Evolutionary conservation across 30 jellyfish, hydroid and myxozoan species (phyloP), one percentile per base, ranked within the genome.

Genomic region (Clytia hemisphaerica): DNA sequence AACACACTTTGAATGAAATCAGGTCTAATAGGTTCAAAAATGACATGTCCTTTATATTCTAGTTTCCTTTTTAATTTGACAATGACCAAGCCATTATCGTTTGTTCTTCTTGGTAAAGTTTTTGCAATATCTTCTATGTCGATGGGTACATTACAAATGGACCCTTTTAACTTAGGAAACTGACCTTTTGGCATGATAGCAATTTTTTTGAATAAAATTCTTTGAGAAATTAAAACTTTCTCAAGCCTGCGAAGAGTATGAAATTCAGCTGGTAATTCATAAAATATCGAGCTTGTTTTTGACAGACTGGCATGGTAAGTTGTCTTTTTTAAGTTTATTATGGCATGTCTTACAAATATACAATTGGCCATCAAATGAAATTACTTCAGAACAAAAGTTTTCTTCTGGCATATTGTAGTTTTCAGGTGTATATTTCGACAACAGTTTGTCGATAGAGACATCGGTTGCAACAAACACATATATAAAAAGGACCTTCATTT

Each of bases 11-110:
- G 24, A 28, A 55, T 40, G 15, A 55, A 19, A 28, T 24, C 31
- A 55, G 69, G 69, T 21, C 69, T 24, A 2, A 55, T 40, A 4
- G 69, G 69, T 55, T 55, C 69, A 55, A 55, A 55, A 15, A 19
- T 19, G n/a, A 55, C 69, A 55, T 55, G 69, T 6, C 65, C 65
- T 7, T 21, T 14, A 28, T 50, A 50, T 50, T 50, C 65, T 7
- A 50, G 14, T 50, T 50, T 50, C 6, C 65, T 14, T 50, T 50
- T 50, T 50, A 50, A 50, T 21, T 50, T 50, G 14, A 50, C 65
- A 50, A 50, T 14, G 14, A 50, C 27, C 6, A 50, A 6, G 22
- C 65, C 65, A 50, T 50, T 50, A 21, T 21, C 22, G 22, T 50
- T 21, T 50, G 65, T 21, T 50, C 22, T 10, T 6, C 65, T 14